phyloP scores from a whole-genome alignment of 1,140 invertebrate species.

The Melanaphis sacchari region DNA sequence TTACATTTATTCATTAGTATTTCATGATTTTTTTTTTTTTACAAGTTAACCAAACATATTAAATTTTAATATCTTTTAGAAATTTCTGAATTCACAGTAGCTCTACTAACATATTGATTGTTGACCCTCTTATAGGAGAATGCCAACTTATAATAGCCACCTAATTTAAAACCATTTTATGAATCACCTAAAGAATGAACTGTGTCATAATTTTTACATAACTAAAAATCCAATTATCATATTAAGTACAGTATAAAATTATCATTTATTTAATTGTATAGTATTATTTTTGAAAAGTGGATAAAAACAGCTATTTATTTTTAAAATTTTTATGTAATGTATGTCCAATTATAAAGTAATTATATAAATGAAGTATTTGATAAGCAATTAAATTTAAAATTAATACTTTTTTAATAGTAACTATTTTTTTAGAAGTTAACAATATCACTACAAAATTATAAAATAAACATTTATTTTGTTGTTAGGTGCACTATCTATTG shows the following conservation, averaged over 20 bases:
- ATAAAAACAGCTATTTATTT: background rate
- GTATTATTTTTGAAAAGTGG: background rate
- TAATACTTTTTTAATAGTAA: too few relatives aligned
- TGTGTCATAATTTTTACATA: too few relatives aligned
- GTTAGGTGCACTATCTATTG: background rate
- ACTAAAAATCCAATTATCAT: too few relatives aligned
- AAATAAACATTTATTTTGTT: background rate
- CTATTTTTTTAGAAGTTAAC: too few relatives aligned
- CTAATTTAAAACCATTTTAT: too few relatives aligned
- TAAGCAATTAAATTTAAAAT: background rate
- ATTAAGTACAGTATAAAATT: too few relatives aligned
- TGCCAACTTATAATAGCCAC: too few relatives aligned
- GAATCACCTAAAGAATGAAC: background rate
- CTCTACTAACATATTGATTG: too few relatives aligned
- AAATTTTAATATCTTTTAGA: background rate
- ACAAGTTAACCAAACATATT: background rate
- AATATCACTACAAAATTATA: too few relatives aligned
- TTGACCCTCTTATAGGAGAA: too few relatives aligned
- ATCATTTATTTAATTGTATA: background rate
- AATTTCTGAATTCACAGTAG: background rate
- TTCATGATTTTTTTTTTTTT: background rate
- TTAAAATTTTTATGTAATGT: background rate
- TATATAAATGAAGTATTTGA: background rate
- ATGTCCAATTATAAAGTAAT: too few relatives aligned
- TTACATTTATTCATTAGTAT: background rate